Evolutionary conservation across 2,113 vertebrate genomes (phyloP).

Genomic region (Mustelus asterias): DNA sequence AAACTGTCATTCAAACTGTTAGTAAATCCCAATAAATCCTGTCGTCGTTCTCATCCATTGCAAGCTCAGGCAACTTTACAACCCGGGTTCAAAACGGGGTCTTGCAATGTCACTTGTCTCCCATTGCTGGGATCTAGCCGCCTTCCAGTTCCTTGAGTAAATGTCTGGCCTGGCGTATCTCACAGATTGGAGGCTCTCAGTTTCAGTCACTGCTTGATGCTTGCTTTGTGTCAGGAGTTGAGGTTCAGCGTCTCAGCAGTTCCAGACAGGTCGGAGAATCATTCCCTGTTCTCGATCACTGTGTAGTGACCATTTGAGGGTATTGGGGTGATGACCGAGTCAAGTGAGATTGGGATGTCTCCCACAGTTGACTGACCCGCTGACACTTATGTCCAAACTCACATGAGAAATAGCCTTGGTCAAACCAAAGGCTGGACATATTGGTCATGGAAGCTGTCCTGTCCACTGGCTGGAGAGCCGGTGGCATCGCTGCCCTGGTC

Average conservation of each 20-base stretch:
- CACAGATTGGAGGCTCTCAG: not conserved
- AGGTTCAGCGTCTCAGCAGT: not conserved
- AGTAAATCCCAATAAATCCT: not conserved
- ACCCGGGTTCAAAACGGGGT: not conserved
- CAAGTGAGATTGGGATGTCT: not conserved
- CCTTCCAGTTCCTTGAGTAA: not conserved
- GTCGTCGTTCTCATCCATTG: not conserved
- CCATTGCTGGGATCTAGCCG: not conserved
- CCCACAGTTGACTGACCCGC: not conserved
- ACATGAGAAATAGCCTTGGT: not conserved
- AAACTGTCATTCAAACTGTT: constrained; percentile 28
- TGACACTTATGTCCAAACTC: not conserved
- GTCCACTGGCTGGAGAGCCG: not conserved
- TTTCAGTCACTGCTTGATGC: not conserved
- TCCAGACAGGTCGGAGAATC: too few relatives aligned
- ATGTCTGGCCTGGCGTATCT: not conserved
- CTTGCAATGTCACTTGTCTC: not conserved
- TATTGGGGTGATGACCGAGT: not conserved
- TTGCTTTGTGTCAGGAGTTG: not conserved
- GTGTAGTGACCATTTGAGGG: not conserved
- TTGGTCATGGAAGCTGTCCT: not conserved
- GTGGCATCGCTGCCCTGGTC: too few relatives aligned
- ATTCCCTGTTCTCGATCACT: not conserved
- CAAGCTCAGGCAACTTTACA: not conserved
- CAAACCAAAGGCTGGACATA: not conserved